Base-by-base conservation (phyloP, 2,797 vertebrate species). In the Phrynocephalus forsythii region DNA sequence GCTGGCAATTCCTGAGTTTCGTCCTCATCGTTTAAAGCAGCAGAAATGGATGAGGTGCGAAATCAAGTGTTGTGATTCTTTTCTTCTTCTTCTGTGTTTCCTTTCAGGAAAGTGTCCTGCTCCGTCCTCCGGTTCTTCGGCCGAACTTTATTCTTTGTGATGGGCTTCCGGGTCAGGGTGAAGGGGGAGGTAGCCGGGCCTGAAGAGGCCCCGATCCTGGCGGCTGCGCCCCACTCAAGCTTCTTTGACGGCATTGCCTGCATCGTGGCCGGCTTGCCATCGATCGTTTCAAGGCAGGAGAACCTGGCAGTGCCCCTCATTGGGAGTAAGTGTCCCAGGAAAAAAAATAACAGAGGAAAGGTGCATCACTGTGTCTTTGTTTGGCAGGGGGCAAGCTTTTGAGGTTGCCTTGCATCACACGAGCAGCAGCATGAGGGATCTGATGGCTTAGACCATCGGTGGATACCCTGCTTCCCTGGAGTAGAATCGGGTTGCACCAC, bases 191-290 rank as follows among this genome's bases (percentile, higher is more conserved):
- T 96, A 38, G 98, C 96, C 0, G 94, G 92, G 87, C 96, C 96
- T 0, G 28, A 11, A 3, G 97, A 99, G 87, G 99, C 99, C 0
- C 98, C 99, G 0, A 97, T 99, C 91, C 96, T 99, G 84, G 98
- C 97, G 0, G 98, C 97, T 85, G 99, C 98, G 10, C 99, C 99
- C 73, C 99, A 99, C 94, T 99, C 99, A 50, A 97, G 97, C 1
- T 99, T 98, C 95, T 99, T 98, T 24, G 99, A 99, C 85, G 98
- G 97, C 67, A 98, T 99, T 1, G 96, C 97, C 88, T 98, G 97
- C 92, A 93, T 99, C 1, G 86, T 97, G 1, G 97, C 98, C 0
- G 98, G 98, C 77, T 94, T 99, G 81, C 99, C 99, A 1, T 99
- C 99, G 13, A 97, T 97, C 1, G 98, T 99, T 1, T 98, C 99